phyloP scores from a whole-genome alignment of 2,888 invertebrate genomes.

The Lagria hirta region DNA sequence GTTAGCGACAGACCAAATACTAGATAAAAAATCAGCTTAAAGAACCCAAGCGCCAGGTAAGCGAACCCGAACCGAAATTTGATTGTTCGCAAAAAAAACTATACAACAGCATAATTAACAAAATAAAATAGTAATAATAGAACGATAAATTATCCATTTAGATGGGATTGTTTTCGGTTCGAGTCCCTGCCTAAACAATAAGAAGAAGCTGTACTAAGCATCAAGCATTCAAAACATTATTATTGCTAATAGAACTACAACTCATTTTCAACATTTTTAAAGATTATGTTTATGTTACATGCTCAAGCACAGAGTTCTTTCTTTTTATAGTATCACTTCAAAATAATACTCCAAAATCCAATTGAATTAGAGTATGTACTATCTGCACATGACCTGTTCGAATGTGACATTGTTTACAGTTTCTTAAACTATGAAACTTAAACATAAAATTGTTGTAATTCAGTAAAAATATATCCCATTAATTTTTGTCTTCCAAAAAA shows the following conservation, averaged over 20 bases:
- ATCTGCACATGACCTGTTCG: too few relatives aligned
- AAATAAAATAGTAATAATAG: slow-evolving; percentile 2
- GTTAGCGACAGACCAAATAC: slow-evolving; percentile 21
- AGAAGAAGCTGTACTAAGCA: slow-evolving; percentile 52
- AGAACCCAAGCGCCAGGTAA: slow-evolving; percentile 50
- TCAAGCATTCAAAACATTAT: slow-evolving; percentile 46
- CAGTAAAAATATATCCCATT: too few relatives aligned
- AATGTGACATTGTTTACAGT: too few relatives aligned
- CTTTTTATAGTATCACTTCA: slow-evolving; percentile 20
- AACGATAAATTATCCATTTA: slow-evolving; percentile 5
- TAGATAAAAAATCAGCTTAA: slow-evolving; percentile 21
- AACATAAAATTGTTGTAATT: too few relatives aligned
- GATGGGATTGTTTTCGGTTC: slow-evolving; percentile 49
- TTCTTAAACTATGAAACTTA: too few relatives aligned
- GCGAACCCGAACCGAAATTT: slow-evolving; percentile 54
- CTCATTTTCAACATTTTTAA: slow-evolving; percentile 33
- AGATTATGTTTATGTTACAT: slow-evolving; percentile 37
- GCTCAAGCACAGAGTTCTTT: slow-evolving; percentile 47
- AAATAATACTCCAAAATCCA: slow-evolving; percentile 14
- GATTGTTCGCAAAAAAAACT: slow-evolving; percentile 22
- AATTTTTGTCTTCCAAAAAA: too few relatives aligned
- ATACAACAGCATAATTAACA: slow-evolving; percentile 7
- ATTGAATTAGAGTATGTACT: slow-evolving; percentile 21
- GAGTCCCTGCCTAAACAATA: slow-evolving; percentile 54
- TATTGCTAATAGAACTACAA: slow-evolving; percentile 38